A percentile compares a stretch with the other conserved stretches of the same genome.
Conservation (phyloP, 2,888 invertebrate species). For the Macrosiphum euphorbiae region DNA sequence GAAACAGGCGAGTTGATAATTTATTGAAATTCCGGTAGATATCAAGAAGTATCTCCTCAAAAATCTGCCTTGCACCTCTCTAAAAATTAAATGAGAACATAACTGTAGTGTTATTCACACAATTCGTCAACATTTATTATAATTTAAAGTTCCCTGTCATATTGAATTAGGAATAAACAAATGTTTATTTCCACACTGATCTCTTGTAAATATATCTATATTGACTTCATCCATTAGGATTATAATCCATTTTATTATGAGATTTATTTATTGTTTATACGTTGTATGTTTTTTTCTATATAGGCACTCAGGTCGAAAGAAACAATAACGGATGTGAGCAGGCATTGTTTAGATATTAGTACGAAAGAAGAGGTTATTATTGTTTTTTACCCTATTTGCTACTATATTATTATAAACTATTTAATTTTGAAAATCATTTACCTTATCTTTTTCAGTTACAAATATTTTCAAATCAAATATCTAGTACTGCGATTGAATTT, state of each 20-base stretch:
- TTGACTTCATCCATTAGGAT: background rate
- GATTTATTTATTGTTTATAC: background rate
- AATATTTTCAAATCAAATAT: slow-evolving; percentile 69
- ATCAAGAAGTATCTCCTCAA: background rate
- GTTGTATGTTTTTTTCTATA: background rate
- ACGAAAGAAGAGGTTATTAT: slow-evolving; percentile 67
- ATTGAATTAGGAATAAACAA: too few relatives aligned
- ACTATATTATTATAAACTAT: background rate
- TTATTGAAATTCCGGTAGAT: background rate
- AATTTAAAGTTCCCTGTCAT: too few relatives aligned
- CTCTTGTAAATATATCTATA: background rate
- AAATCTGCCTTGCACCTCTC: too few relatives aligned
- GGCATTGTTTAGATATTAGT: slow-evolving; percentile 63
- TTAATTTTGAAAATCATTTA: too few relatives aligned
- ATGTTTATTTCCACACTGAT: background rate
- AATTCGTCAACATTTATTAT: too few relatives aligned
- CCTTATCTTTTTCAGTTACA: slow-evolving; percentile 67
- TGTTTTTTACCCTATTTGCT: too few relatives aligned
- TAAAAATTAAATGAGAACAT: background rate
- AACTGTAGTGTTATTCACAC: too few relatives aligned
- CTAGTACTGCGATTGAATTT: slow-evolving; percentile 68
- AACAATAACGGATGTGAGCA: slow-evolving; percentile 65
- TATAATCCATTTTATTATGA: background rate
- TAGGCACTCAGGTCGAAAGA: slow-evolving; percentile 66
- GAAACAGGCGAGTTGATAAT: slow-evolving; percentile 22